A percentile compares a stretch with the other conserved stretches of the same genome.
These are phyloP conservation scores for Mythimna impura DNA, from an alignment of 2,888 invertebrate genomes.

Conservation along the genomic window DNA sequence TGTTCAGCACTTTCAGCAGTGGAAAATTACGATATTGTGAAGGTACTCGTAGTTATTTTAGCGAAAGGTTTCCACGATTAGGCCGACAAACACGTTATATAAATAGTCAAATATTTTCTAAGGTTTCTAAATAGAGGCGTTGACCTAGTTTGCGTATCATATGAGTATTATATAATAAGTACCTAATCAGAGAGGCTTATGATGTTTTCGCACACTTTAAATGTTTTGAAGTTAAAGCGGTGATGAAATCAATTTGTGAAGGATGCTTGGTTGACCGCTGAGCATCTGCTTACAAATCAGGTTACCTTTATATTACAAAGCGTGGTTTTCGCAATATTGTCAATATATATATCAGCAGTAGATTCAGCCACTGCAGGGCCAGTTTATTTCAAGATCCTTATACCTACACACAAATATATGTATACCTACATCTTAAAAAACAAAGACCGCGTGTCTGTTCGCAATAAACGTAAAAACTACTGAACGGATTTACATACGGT, in stretches of 20 bases:
- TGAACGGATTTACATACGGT: too few species aligned
- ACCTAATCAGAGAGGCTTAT: not conserved
- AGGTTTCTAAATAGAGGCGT: slow-evolving; percentile 21
- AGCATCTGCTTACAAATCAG: not conserved
- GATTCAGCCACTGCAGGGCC: too few species aligned
- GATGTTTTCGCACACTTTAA: not conserved
- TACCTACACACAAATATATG: too few species aligned
- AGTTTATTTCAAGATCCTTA: too few species aligned
- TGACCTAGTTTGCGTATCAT: slow-evolving; percentile 17
- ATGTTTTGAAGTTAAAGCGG: not conserved
- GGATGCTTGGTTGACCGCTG: not conserved
- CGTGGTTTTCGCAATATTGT: not conserved
- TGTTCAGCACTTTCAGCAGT: not conserved
- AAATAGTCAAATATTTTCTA: slow-evolving; percentile 2
- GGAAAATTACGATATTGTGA: not conserved
- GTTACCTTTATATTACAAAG: not conserved
- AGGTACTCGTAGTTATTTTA: not conserved
- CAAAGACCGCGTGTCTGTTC: too few species aligned
- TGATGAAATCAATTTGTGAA: slow-evolving; percentile 10
- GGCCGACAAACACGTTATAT: not conserved
- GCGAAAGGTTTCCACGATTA: slow-evolving; percentile 8
- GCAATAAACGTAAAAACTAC: too few species aligned
- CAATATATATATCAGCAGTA: not conserved
- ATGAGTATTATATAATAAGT: slow-evolving; percentile 5
- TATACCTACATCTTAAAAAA: too few species aligned